Base-by-base conservation (phyloP, 1,140 invertebrate species). In the Planococcus citri region DNA sequence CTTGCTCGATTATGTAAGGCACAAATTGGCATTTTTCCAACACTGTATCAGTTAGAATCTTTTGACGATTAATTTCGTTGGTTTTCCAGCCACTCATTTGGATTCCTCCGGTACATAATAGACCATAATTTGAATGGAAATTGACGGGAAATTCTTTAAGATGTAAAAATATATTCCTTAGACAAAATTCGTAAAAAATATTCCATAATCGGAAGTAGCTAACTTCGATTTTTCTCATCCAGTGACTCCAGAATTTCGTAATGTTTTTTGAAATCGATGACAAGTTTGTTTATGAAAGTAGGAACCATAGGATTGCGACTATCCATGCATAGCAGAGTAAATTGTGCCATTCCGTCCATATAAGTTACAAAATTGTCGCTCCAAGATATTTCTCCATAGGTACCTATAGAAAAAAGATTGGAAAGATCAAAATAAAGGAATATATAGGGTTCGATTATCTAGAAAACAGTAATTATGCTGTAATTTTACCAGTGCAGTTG, bases 301-400 rank as follows among this genome's bases (percentile, higher is more conserved):
- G 41, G 41, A 51, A 51, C n/a, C n/a, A 51, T 9, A 17, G 17
- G 2, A 14, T 51, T 17, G 17, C n/a, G 10, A 20, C 10, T 9
- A n/a, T 51, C 41, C n/a, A n/a, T 51, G 10, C n/a, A 51, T 51
- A 9, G 4, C 4, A 51, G 41, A 51, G 4, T 20, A n/a, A 17
- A 72, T 78, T 98, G 95, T 25, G 97, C 82, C 86, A 97, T 91
- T 0, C 91, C 94, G 75, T 98, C 95, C 74, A 97, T 85, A 78
- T 87, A 97, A 10, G 91, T 86, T 58, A 96, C 85, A 93, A 94
- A 97, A 76, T 96, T 89, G 60, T 86, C 83, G 17, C 83, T 82
- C 94, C 94, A 97, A 68, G 83, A 77, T 27, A 94, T 75, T 77
- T 33, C 72, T 68, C 0, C 70, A 68, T 27, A 75, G 21, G 61